Base-by-base conservation (phyloP, 2,797 vertebrate genomes). In the Rhodeus uyekii region DNA sequence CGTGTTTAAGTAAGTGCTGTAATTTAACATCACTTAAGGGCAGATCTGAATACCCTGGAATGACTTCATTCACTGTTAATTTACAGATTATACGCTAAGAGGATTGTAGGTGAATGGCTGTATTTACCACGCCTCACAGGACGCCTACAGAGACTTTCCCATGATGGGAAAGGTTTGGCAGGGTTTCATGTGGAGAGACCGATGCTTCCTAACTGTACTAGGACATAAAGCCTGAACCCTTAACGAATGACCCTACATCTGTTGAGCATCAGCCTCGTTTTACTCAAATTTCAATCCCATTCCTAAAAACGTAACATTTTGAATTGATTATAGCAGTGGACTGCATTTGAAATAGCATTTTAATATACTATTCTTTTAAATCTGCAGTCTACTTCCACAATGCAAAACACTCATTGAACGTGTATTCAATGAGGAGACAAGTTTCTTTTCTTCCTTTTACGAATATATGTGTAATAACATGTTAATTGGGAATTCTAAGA, bases 1-100 rank as follows among this genome's bases (percentile, higher is more conserved):
- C 13, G 69, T 71, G 65, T 18, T 83, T 82, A 73, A 84, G 74
- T 58, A 32, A 55, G 76, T 67, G 50, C 64, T 61, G 22, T 24
- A 65, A 44, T 88, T 58, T 76, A 46, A 24, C 68, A 53, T 63
- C 68, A 63, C 60, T 74, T 50, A 48, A 48, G 58, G 69, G 53
- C 29, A 74, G 58, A 74, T 74, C 71, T 65, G 44, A 81, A 74
- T 63, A 22, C 42, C 29, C 55, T 72, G 78, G 39, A 72, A 46
- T 46, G 78, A 72, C 67, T 80, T 80, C 22, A 60, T 80, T 80
- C 65, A 61, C 38, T n/a, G 44, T 63, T 65, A 19, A 38, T 80
- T 73, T 73, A 64, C 68, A 81, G 58, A 81, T 81, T 74, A 73
- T 50, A 64, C 8, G 5, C 44, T 81, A 73, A 69, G 39, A 74